Base-by-base conservation (phyloP, 2,797 vertebrate genomes). In the Falco biarmicus region DNA sequence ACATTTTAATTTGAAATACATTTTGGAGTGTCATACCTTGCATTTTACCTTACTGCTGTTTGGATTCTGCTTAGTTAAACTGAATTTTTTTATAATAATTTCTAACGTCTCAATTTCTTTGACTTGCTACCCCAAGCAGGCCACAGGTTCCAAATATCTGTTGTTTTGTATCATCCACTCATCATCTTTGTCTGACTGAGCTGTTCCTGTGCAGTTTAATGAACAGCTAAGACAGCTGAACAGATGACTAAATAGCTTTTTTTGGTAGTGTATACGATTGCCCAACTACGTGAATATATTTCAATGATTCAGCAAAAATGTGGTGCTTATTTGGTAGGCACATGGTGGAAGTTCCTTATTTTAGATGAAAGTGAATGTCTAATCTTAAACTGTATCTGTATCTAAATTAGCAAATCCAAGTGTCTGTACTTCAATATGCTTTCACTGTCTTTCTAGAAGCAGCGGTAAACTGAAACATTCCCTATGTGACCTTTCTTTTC, bases 341-440 rank as follows among this genome's bases (percentile, higher is more conserved):
- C 34, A 11, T 76, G 41, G 77, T 84, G 54, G 37, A 48, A 75
- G 41, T 78, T 95, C 74, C 81, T 93, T 86, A 71, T 75, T 95
- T 91, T 78, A 91, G 69, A 81, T 93, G 54, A 90, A 91, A 95
- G 76, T 91, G 59, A 73, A 86, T 86, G 91, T 95, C 47, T 95
- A 82, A 91, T 96, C 66, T 84, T 48, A 76, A 89, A 0, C 10
- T 93, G 61, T 82, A 54, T 83, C 61, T 87, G 6, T 47, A 37
- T 89, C 15, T 65, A 65, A 91, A 65, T 92, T 75, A 78, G 89
- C 59, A 93, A 54, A 86, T 95, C 37, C 29, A 84, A 87, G 47
- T 84, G 43, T 77, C 45, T 86, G 43, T 75, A 60, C 20, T 86
- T 50, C 68, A 45, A 77, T n/a, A 13, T 61, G 10, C 69, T 85